phyloP scores from a whole-genome alignment of 2,888 invertebrate species.

The Leucophora obtusa region DNA sequence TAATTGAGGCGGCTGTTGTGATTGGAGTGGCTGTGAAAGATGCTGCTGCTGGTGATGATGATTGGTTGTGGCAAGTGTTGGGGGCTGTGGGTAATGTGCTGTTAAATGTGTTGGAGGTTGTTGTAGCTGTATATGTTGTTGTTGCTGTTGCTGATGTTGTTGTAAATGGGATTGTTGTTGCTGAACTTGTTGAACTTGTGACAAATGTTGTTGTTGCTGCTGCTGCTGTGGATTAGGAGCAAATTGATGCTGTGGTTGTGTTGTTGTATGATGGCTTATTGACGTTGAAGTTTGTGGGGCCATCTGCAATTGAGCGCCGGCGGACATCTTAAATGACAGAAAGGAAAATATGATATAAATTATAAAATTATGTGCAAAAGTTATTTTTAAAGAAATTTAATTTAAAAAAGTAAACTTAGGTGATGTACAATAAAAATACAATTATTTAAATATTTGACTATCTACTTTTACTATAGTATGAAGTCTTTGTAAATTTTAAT shows the following conservation, averaged over 20 bases:
- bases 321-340: slow-evolving; percentile 93
- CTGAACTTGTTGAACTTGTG: slow-evolving; percentile 59
- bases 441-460: too few species aligned
- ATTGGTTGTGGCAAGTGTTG: slow-evolving; percentile 64
- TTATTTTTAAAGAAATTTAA: slow-evolving; percentile 1
- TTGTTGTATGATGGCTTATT: slow-evolving; percentile 77
- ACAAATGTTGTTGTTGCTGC: slow-evolving; percentile 60
- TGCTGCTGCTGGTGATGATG: slow-evolving; percentile 62
- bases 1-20: slow-evolving; percentile 66
- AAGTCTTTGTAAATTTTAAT: too few species aligned
- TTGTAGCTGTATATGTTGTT: slow-evolving; percentile 59
- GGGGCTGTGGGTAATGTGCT: slow-evolving; percentile 64
- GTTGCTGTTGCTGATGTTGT: slow-evolving; percentile 71
- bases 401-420: background rate
- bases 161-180: slow-evolving; percentile 66
- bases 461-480: too few species aligned
- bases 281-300: slow-evolving; percentile 91
- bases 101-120: slow-evolving; percentile 63
- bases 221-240: slow-evolving; percentile 71
- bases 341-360: too few species aligned
- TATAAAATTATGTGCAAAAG: too few species aligned
- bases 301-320: slow-evolving; percentile 98
- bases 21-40: slow-evolving; percentile 65
- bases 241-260: slow-evolving; percentile 73
- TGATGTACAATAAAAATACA: background rate